A percentile compares a stretch with the other conserved stretches of the same genome.
These are phyloP conservation scores for Muntiacus muntjak DNA, from an alignment of 2,113 vertebrate species.

Conservation along the genomic window DNA sequence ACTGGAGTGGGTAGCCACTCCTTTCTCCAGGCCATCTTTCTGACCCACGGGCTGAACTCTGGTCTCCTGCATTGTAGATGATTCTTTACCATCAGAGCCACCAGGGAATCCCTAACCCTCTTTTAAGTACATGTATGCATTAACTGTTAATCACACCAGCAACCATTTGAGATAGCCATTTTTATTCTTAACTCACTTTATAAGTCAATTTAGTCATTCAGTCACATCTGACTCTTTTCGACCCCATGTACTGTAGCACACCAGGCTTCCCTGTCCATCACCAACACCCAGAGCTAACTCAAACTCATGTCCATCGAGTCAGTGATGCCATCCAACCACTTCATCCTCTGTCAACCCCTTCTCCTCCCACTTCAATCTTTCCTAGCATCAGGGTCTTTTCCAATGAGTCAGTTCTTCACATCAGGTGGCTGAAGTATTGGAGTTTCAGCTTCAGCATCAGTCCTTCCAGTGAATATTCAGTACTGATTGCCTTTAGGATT, in stretches of 20 bases:
- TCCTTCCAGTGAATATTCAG: background rate
- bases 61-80: background rate
- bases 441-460: background rate
- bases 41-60: background rate
- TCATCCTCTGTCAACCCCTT: background rate
- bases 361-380: background rate
- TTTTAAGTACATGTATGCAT: background rate
- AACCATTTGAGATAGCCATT: background rate
- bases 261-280: background rate
- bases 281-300: background rate
- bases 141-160: background rate
- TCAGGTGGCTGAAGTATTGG: background rate
- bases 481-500: background rate
- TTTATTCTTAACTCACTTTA: background rate
- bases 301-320: background rate
- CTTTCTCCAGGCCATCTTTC: background rate
- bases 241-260: background rate
- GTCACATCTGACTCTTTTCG: background rate
- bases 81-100: background rate
- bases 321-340: background rate
- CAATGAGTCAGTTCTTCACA: background rate
- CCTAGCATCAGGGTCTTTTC: background rate
- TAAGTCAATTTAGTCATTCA: background rate
- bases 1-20: background rate
- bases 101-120: background rate